Base-by-base conservation (phyloP, 1,140 invertebrate genomes). In the Meloidogyne chitwoodi region DNA sequence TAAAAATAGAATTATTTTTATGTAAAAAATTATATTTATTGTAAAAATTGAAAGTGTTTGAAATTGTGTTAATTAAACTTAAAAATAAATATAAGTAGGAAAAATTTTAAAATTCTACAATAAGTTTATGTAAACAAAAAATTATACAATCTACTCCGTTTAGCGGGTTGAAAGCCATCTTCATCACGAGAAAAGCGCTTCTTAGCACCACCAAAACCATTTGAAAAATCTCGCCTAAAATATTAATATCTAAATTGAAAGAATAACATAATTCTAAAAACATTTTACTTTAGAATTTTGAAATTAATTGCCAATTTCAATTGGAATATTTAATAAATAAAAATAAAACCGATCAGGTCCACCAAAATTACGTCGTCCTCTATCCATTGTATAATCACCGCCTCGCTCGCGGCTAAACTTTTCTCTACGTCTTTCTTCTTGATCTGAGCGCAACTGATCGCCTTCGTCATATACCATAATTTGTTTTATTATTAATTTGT, bases 361-460 rank as follows among this genome's bases (percentile, higher is more conserved):
- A 26, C 64, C 56, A 38, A 73, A 73, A 56, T 31, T 38, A 22
- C 71, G 71, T 5, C 65, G 19, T 24, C 65, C 29, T 31, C 29
- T 67, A 67, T 34, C 38, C 65, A 41, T 31, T 73, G 34, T 38
- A 34, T 27, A 64, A 27, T 61, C 68, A 19, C 48, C 71, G 6
- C 71, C 71, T 19, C 71, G 31, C 2, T 73, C 71, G 3, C 71
- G 71, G 56, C 71, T 73, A 29, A 73, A 73, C 31, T 73, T 73
- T 63, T 73, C 71, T 14, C 71, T 61, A 27, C 71, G 71, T 26
- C 71, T 56, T 63, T 73, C 71, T 26, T 73, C 71, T 61, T 41
- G 71, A 41, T 73, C 29, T 6, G 65, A 67, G 8, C 65, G 65
- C 65, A 67, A 34, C 65, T 41, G 65, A 67, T 67, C 65, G 65